A percentile compares a stretch with the other conserved stretches of the same genome.
These are phyloP conservation scores for Cyrtodaria siliqua DNA, from an alignment of 2,888 invertebrate genomes.

Conservation along the genomic window DNA sequence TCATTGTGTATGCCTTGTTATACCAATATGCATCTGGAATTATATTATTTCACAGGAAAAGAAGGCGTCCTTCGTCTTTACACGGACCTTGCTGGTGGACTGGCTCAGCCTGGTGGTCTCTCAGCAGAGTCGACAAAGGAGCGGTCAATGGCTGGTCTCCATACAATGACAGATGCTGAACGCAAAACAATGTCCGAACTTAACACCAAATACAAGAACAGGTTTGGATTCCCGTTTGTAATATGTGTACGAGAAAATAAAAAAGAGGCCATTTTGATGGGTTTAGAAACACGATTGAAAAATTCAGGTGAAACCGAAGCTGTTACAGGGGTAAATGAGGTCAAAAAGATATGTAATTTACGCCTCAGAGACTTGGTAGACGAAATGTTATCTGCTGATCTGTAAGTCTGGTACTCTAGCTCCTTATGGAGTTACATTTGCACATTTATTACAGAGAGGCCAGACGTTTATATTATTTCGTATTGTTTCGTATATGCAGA, in stretches of 20 bases:
- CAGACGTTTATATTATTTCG: too few relatives aligned
- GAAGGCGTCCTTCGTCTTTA: slow-evolving; percentile 72
- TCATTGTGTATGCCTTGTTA: too few relatives aligned
- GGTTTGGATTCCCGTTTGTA: slow-evolving; percentile 78
- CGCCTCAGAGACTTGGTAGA: slow-evolving; percentile 64
- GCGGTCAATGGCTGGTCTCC: slow-evolving; percentile 68
- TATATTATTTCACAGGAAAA: slow-evolving; percentile 58
- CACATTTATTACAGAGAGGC: too few relatives aligned
- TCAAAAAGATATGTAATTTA: slow-evolving; percentile 72
- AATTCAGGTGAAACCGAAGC: slow-evolving; percentile 62
- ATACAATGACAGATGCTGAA: slow-evolving; percentile 61
- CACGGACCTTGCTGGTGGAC: slow-evolving; percentile 73
- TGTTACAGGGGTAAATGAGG: slow-evolving; percentile 68
- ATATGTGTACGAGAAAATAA: slow-evolving; percentile 75
- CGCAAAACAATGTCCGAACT: slow-evolving; percentile 44
- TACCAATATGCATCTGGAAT: too few relatives aligned
- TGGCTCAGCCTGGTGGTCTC: slow-evolving; percentile 59
- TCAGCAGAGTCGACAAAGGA: slow-evolving; percentile 69
- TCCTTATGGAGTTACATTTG: too few relatives aligned
- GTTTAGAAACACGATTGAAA: slow-evolving; percentile 58
- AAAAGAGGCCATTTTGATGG: slow-evolving; percentile 70
- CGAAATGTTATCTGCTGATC: not conserved
- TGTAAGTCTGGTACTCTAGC: too few relatives aligned
- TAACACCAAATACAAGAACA: slow-evolving; percentile 67
- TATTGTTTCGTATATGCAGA: too few relatives aligned